phyloP scores from a whole-genome alignment of 1,140 invertebrate species.

The Drosophila orena region DNA sequence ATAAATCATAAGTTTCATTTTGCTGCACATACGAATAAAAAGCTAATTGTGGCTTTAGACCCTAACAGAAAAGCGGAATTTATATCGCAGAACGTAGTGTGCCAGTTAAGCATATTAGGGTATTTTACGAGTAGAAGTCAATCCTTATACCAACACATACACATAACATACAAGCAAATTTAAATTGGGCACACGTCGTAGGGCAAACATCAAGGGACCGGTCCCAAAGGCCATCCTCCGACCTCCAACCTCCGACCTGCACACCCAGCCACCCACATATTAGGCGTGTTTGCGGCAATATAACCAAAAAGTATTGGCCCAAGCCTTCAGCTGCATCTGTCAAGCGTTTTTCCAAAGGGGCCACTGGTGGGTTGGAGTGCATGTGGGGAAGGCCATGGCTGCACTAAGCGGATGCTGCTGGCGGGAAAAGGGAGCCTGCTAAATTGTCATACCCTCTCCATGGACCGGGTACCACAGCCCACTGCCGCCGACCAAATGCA shows the following conservation, averaged over 20 bases:
- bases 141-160: conserved; percentile 30
- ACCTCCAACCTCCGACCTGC: conserved; percentile 22
- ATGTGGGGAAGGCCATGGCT: conserved; percentile 13
- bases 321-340: conserved; percentile 29
- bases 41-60: background rate
- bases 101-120: conserved; percentile 6
- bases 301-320: conserved; percentile 26
- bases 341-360: background rate
- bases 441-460: conserved; percentile 52
- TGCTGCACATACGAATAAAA: background rate
- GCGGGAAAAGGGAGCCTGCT: conserved; percentile 11
- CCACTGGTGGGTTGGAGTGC: background rate
- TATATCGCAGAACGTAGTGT: background rate
- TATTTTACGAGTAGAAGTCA: conserved; percentile 35
- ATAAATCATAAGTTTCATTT: background rate
- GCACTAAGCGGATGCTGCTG: conserved; percentile 57
- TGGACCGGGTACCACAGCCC: conserved; percentile 5
- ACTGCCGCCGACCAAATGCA: conserved; percentile 33
- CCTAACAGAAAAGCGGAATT: background rate
- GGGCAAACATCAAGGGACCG: conserved; percentile 38
- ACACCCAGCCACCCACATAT: conserved; percentile 4
- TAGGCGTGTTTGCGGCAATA: conserved; percentile 7
- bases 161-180: conserved; percentile 22
- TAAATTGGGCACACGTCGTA: conserved; percentile 38
- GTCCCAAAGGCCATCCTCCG: conserved; percentile 7